Evolutionary conservation across 2,797 vertebrate species (phyloP).

Genomic region (Nyctibius grandis): DNA sequence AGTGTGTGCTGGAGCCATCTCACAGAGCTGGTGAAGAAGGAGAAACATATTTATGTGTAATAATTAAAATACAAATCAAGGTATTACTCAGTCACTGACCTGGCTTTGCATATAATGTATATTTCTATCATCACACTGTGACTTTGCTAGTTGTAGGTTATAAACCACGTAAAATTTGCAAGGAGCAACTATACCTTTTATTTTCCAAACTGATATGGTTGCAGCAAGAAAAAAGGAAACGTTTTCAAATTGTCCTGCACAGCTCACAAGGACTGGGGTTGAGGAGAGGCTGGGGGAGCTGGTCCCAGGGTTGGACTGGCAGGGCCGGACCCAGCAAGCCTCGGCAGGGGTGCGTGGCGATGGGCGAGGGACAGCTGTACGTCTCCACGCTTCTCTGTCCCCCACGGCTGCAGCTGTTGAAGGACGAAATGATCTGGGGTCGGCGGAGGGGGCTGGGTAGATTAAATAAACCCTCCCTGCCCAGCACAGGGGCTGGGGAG

Average conservation of each 20-base stretch:
- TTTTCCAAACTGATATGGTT: not conserved
- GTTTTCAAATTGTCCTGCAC: not conserved
- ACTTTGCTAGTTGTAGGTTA: not conserved
- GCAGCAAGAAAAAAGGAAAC: not conserved
- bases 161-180: not conserved
- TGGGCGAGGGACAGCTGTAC: not conserved
- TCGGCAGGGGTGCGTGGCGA: not conserved
- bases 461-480: not conserved
- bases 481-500: not conserved
- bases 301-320: not conserved
- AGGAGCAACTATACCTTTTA: fast-evolving
- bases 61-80: not conserved
- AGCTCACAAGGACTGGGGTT: not conserved
- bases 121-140: fast-evolving
- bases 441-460: not conserved
- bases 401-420: constrained; percentile 30
- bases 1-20: not conserved
- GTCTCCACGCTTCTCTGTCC: not conserved
- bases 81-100: not conserved
- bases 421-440: not conserved
- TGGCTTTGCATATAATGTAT: not conserved
- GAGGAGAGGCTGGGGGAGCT: not conserved
- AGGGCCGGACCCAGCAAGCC: not conserved
- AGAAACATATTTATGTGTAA: not conserved
- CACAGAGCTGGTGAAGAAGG: not conserved